These are phyloP conservation scores for Lacerta bilineata DNA, from an alignment of 2,797 vertebrate species.

Conservation along the genomic window DNA sequence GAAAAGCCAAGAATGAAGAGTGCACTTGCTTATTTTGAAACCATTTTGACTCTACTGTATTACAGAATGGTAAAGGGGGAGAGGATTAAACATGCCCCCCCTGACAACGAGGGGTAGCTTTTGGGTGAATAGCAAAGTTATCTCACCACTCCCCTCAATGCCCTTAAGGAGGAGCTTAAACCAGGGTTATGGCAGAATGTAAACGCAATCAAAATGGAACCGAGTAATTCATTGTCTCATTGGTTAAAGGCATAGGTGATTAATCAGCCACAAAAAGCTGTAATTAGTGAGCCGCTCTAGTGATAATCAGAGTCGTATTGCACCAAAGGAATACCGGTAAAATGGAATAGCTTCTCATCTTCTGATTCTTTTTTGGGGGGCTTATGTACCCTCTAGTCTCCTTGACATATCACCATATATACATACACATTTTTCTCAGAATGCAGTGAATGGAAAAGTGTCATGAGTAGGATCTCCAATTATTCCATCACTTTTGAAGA, in stretches of 20 bases:
- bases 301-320: not conserved
- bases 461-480: not conserved
- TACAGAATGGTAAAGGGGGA: too few species aligned
- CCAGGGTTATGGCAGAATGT: too few species aligned
- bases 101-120: too few species aligned
- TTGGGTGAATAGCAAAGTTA: too few species aligned
- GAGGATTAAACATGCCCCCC: too few species aligned
- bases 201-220: too few species aligned
- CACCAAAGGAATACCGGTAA: not conserved
- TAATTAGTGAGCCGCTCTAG: not conserved
- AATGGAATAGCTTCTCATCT: not conserved
- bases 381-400: not conserved
- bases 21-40: too few species aligned
- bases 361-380: not conserved
- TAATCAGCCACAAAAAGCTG: not conserved
- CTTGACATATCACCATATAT: not conserved
- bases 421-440: not conserved
- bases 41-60: too few species aligned
- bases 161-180: too few species aligned
- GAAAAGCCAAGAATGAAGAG: too few species aligned
- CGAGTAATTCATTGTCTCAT: too few species aligned
- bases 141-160: not conserved
- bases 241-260: not conserved
- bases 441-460: not conserved
- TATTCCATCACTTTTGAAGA: not conserved